These are phyloP conservation scores for Phylloscopus collybita DNA, from an alignment of 2,797 vertebrate genomes.

Conservation along the genomic window DNA sequence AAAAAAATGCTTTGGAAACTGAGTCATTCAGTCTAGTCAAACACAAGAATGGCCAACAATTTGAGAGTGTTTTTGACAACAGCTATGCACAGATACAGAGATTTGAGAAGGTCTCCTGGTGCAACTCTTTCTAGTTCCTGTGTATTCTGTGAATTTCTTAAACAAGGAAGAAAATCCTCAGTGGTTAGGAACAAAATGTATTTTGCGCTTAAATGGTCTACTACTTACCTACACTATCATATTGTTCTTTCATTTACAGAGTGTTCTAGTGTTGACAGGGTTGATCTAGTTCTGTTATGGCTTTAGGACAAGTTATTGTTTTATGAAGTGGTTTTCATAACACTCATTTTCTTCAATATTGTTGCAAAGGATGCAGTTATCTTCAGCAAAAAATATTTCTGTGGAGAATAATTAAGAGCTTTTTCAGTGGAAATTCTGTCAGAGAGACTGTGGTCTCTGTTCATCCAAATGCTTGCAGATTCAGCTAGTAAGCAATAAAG, in stretches of 20 bases:
- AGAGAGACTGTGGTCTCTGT: not conserved
- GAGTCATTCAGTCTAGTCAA: not conserved
- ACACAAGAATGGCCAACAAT: not conserved
- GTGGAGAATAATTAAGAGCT: not conserved
- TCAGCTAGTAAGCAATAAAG: not conserved
- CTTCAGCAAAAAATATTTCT: not conserved
- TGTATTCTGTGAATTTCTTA: not conserved
- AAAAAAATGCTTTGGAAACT: not conserved
- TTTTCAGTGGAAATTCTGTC: not conserved
- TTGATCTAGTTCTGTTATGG: not conserved
- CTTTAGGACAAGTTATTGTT: not conserved
- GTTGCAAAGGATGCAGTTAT: not conserved
- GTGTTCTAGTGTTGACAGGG: not conserved
- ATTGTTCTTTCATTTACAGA: not conserved
- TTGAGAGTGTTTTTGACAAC: not conserved
- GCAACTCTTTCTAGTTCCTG: not conserved
- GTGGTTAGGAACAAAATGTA: not conserved
- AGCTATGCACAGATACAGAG: fast-evolving
- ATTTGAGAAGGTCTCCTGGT: not conserved
- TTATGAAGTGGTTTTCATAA: not conserved
- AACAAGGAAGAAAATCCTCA: not conserved
- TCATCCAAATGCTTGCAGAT: not conserved
- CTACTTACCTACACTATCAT: not conserved
- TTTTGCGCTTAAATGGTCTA: not conserved
- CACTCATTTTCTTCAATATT: not conserved